A percentile compares a stretch with the other conserved stretches of the same genome.
These are phyloP conservation scores for Selenia dentaria DNA, from an alignment of 2,888 invertebrate genomes.

Conservation along the genomic window DNA sequence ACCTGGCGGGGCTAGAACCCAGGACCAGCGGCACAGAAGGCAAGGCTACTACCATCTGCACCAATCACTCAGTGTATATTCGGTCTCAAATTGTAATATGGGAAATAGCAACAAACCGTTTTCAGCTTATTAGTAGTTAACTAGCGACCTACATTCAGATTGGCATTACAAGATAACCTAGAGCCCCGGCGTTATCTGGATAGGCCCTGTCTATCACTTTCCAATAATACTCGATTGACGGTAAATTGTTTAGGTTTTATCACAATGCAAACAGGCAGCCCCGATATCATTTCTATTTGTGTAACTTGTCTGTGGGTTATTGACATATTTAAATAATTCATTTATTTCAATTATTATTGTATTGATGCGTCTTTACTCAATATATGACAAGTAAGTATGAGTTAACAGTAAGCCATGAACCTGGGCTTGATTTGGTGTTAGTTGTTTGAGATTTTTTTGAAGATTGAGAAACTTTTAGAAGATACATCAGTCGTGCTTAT, in stretches of 20 bases:
- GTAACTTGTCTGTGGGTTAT: constrained; percentile 14
- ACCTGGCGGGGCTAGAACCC: too few species aligned
- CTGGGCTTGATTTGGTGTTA: too few species aligned
- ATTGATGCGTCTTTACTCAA: too few species aligned
- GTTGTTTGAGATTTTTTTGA: too few species aligned
- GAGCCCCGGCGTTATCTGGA: constrained; percentile 26
- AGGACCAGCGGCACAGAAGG: too few species aligned
- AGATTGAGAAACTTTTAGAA: too few species aligned
- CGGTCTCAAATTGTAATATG: constrained; percentile 2
- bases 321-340: constrained; percentile 12
- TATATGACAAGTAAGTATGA: too few species aligned
- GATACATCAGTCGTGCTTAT: too few species aligned
- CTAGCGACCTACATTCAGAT: constrained; percentile 30
- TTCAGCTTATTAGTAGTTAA: constrained; percentile 29
- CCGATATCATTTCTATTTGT: constrained; percentile 14
- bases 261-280: constrained; percentile 17
- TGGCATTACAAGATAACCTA: constrained; percentile 33
- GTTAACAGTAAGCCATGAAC: too few species aligned
- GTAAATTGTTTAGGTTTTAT: constrained; percentile 24
- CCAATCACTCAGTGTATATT: too few species aligned
- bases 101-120: constrained; percentile 12
- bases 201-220: constrained; percentile 31
- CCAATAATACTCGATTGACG: constrained; percentile 29
- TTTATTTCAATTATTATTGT: too few species aligned
- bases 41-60: too few species aligned